A percentile compares a stretch with the other conserved stretches of the same genome.
Evolutionary conservation across 2,888 invertebrate genomes (phyloP).

Genomic region (Parnassius smintheus): DNA sequence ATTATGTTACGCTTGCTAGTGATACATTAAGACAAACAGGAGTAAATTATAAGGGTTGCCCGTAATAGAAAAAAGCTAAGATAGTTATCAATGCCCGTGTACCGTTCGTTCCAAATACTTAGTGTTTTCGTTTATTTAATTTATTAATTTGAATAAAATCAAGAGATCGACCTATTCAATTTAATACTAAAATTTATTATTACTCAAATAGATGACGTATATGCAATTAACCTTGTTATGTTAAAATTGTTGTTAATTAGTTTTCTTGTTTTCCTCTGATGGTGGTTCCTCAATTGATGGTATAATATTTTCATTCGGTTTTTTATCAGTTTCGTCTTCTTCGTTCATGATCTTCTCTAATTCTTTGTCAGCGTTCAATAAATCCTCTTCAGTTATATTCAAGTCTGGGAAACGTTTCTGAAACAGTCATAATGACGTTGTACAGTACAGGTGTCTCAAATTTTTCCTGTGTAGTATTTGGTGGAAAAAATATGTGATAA

Average conservation of each 20-base stretch:
- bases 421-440: constrained; percentile 23
- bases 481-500: too few species aligned
- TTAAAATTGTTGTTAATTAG: constrained; percentile 41
- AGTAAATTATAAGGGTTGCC: too few species aligned
- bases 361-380: constrained; percentile 64
- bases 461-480: too few species aligned
- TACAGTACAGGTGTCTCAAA: too few species aligned
- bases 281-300: constrained; percentile 31
- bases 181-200: neutral
- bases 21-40: too few species aligned
- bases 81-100: too few species aligned
- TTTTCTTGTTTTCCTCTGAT: constrained; percentile 50
- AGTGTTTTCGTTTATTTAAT: too few species aligned
- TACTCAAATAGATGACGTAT: neutral
- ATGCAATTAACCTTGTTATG: constrained; percentile 7
- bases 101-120: too few species aligned
- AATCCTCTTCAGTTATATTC: constrained; percentile 70
- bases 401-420: constrained; percentile 69
- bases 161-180: too few species aligned
- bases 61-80: too few species aligned
- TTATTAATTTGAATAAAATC: too few species aligned
- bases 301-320: constrained; percentile 29
- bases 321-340: constrained; percentile 37
- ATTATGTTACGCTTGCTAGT: too few species aligned
- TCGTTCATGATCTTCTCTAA: constrained; percentile 61